phyloP scores from a whole-genome alignment of 2,113 vertebrate species.

The Columba livia region DNA sequence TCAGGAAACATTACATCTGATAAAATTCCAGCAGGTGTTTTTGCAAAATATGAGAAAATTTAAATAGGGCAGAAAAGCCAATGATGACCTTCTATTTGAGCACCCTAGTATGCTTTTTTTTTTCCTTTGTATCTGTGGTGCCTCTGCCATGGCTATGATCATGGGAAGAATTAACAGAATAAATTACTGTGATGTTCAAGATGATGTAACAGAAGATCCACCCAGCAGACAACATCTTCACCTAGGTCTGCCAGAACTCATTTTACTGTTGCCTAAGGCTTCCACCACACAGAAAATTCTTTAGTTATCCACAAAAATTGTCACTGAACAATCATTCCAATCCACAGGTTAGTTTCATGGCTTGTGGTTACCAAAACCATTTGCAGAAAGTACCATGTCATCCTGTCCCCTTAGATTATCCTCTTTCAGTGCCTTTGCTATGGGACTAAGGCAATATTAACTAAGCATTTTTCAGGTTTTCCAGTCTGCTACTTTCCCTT shows the following conservation, averaged over 20 bases:
- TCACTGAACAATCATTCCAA: neutral
- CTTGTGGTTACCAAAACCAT: neutral
- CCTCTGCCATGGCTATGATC: neutral
- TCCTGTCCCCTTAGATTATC: neutral
- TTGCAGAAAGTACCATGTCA: neutral
- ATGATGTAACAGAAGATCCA: neutral
- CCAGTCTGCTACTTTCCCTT: neutral
- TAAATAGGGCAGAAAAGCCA: neutral
- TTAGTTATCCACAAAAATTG: neutral
- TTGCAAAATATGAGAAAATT: neutral
- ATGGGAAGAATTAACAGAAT: neutral
- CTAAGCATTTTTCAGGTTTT: neutral
- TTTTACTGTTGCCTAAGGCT: neutral
- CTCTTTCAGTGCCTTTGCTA: neutral
- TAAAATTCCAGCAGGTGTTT: neutral
- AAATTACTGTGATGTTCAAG: neutral
- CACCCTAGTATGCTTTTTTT: neutral
- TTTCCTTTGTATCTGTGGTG: neutral
- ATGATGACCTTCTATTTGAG: neutral
- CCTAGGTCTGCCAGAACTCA: neutral
- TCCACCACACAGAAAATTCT: neutral
- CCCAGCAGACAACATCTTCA: neutral
- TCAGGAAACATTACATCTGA: neutral
- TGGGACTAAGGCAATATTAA: neutral
- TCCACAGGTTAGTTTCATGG: neutral